Base-by-base conservation (phyloP, 2,113 vertebrate genomes). In the Lasiurus borealis region DNA sequence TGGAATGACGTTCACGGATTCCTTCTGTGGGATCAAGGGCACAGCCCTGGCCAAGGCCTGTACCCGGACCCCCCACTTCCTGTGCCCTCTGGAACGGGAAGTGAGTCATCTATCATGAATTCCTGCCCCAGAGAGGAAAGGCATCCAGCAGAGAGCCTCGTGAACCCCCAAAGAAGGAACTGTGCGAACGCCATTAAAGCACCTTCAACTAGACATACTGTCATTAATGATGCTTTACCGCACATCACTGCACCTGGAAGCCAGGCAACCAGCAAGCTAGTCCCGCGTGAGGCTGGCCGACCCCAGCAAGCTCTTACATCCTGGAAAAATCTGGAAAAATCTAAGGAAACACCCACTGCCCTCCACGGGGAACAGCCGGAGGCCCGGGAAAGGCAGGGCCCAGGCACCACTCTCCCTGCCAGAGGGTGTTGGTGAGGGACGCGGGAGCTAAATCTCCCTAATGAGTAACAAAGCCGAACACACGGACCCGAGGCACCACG, bases 401-500 rank as follows among this genome's bases (percentile, higher is more conserved):
- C 5, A 27, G 59, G 44, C 19, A n/a, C 68, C 40, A 10, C 69
- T 66, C 78, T 83, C 18, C 16, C 40, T n/a, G 54, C 62, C 3
- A 9, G 23, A 81, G 23, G 66, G 73, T 23, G 96, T 92, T 48
- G 68, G 27, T 86, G 71, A 1, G 2, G 80, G 83, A 85, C 36
- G 71, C 96, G 96, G 68, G n/a, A 92, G 40, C 80, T 88, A 91
- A 95, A 85, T 96, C 95, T 90, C 93, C 85, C 89, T 95, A 91
- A 87, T 27, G 85, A 68, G 31, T 84, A 52, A 91, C 90, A 68
- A 95, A 97, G 69, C 40, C 64, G 34, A 66, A 66, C 15, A 82
- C 31, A 68, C 85, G 96, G 97, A 90, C 87, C 81, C 97, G 98
- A 97, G 97, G 97, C 97, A 97, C 96, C 97, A 97, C 71, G 95